Conservation (phyloP, 1,140 invertebrate genomes). For the Sweltsa coloradensis region DNA sequence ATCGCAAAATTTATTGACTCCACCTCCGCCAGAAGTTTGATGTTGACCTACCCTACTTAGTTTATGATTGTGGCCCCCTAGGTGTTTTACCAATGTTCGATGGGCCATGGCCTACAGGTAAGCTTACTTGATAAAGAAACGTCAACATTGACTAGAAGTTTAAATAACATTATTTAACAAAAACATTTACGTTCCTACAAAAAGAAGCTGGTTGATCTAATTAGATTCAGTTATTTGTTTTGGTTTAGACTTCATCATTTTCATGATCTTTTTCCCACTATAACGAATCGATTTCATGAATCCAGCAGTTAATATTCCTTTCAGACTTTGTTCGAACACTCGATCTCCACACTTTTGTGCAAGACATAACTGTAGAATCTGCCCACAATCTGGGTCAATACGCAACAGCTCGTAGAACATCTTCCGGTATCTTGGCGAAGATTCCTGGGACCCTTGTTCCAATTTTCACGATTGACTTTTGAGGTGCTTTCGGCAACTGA, state of each 20-base stretch:
- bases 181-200: no score
- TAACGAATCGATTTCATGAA: slow-evolving; percentile 62
- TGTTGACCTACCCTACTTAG: no score
- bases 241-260: slow-evolving; percentile 47
- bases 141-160: no score
- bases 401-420: slow-evolving; percentile 62
- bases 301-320: slow-evolving; percentile 79
- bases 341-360: slow-evolving; percentile 57
- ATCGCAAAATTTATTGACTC: no score
- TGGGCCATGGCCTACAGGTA: no score
- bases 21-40: no score
- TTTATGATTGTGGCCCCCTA: no score
- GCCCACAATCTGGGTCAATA: slow-evolving; percentile 57
- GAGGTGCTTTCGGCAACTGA: slow-evolving; percentile 66
- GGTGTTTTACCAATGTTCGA: no score
- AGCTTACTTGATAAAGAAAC: no score
- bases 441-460: slow-evolving; percentile 44
- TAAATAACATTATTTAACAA: no score
- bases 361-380: slow-evolving; percentile 55
- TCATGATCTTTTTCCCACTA: slow-evolving; percentile 56
- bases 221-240: no score
- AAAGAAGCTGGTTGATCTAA: no score
- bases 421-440: slow-evolving; percentile 61
- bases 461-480: slow-evolving; percentile 50
- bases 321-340: slow-evolving; percentile 77